These are phyloP conservation scores for Vanessa cardui DNA, from an alignment of 2,888 invertebrate genomes.

Conservation along the genomic window DNA sequence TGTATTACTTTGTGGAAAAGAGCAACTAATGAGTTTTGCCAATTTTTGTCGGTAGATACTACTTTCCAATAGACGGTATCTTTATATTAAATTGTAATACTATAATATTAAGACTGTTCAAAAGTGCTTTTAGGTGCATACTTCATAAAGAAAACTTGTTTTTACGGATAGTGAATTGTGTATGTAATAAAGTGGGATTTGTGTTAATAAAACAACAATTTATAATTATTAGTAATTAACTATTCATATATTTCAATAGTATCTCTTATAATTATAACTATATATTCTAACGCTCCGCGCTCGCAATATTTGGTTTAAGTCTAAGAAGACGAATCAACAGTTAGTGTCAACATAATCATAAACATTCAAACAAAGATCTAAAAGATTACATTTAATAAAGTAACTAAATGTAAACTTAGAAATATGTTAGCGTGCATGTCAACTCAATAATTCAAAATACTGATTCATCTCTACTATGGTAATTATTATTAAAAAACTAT, in stretches of 20 bases:
- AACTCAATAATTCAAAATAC: slow-evolving; percentile 62
- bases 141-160: too few species aligned
- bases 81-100: too few species aligned
- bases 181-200: background rate
- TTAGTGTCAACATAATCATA: slow-evolving; percentile 63
- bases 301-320: slow-evolving; percentile 81
- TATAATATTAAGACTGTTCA: too few species aligned
- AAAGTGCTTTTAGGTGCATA: too few species aligned
- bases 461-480: slow-evolving; percentile 55
- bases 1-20: too few species aligned
- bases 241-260: slow-evolving; percentile 82
- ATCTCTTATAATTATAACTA: slow-evolving; percentile 79
- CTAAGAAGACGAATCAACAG: slow-evolving; percentile 78
- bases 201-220: slow-evolving; percentile 49
- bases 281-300: slow-evolving; percentile 79
- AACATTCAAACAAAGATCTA: slow-evolving; percentile 73
- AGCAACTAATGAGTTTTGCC: too few species aligned
- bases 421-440: slow-evolving; percentile 59
- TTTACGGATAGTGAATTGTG: too few species aligned
- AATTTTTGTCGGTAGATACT: too few species aligned
- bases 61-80: too few species aligned
- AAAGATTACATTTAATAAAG: slow-evolving; percentile 69
- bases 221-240: slow-evolving; percentile 64
- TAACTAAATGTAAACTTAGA: slow-evolving; percentile 74
- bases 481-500: slow-evolving; percentile 59